Evolutionary conservation across 2,888 invertebrate genomes (phyloP).

Genomic region (Choreutis nemorana): DNA sequence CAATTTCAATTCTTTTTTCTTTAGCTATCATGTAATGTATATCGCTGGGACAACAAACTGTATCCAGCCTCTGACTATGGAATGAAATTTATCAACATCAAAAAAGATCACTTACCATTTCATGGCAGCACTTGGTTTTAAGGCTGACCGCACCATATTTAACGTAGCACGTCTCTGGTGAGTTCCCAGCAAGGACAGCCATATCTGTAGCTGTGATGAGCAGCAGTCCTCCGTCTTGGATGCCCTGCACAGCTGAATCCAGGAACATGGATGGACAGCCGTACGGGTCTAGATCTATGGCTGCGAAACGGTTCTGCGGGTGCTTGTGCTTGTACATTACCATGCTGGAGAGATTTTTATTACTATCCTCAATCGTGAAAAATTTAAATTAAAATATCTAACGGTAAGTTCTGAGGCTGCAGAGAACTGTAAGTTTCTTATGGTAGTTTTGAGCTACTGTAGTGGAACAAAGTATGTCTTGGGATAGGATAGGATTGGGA

Average conservation of each 20-base stretch:
- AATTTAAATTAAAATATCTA: too few relatives aligned
- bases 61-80: too few relatives aligned
- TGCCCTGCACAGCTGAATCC: conserved; percentile 85
- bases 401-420: too few relatives aligned
- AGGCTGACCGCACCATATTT: conserved; percentile 95
- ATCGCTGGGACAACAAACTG: too few relatives aligned
- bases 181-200: conserved; percentile 94
- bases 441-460: too few relatives aligned
- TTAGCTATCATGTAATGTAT: too few relatives aligned
- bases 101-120: conserved; percentile 73
- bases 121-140: conserved; percentile 89
- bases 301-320: conserved; percentile 77
- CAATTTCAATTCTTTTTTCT: neutral
- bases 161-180: conserved; percentile 90
- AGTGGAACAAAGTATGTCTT: too few relatives aligned
- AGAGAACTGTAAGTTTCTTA: too few relatives aligned
- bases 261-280: conserved; percentile 94
- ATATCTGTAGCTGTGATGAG: conserved; percentile 98
- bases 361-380: too few relatives aligned
- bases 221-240: conserved; percentile 84
- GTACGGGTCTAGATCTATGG: conserved; percentile 96
- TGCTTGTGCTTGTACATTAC: conserved; percentile 83
- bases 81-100: too few relatives aligned
- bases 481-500: too few relatives aligned
- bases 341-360: too few relatives aligned